Evolutionary conservation across 2,888 invertebrate species (phyloP), one percentile per base, ranked within the genome.

Genomic region (Chaitophorus viminalis): DNA sequence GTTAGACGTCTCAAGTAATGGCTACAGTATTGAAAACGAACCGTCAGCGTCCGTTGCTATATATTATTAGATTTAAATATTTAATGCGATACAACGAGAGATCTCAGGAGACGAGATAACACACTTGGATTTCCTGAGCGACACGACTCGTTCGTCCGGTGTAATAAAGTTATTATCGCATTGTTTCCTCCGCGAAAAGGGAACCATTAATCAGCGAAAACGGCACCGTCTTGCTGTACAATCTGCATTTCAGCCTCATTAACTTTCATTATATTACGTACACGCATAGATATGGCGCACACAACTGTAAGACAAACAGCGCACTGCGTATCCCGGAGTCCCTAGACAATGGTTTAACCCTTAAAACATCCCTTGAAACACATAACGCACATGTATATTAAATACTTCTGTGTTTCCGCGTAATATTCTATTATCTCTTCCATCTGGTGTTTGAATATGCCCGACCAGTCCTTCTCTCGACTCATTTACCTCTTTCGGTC

Each of bases 201-300:
- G 86, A 77, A 54, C 85, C 79, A 87, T 87, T 87, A 87, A 87
- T 87, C 86, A 87, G 78, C 86, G 86, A 87, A 87, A 87, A 87
- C 86, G 86, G 86, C 60, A 87, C 86, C 86, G 86, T 87, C 86
- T 87, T 87, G 86, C 86, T 60, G 79, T 54, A 54, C 88, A 88
- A 88, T 88, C 88, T 88, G 88, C 83, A 88, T 88, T 88, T 88
- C 88, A 77, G 77, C 82, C 88, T 88, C 88, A 88, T 88, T 88
- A 88, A 88, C 88, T 88, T 87, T 87, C 86, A 87, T 87, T 87
- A 87, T 60, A 72, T 54, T 77, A 79, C n/a, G n/a, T 79, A 86
- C 78, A 86, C 76, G 76, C 76, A 76, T 76, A 84, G 84, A 84
- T 84, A 84, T 46, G 46, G 76, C 76, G 65, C 65, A 6, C 84